Evolutionary conservation across 2,797 vertebrate genomes (phyloP), one percentile per base, ranked within the genome.

Genomic region (Triplophysa bombifrons): DNA sequence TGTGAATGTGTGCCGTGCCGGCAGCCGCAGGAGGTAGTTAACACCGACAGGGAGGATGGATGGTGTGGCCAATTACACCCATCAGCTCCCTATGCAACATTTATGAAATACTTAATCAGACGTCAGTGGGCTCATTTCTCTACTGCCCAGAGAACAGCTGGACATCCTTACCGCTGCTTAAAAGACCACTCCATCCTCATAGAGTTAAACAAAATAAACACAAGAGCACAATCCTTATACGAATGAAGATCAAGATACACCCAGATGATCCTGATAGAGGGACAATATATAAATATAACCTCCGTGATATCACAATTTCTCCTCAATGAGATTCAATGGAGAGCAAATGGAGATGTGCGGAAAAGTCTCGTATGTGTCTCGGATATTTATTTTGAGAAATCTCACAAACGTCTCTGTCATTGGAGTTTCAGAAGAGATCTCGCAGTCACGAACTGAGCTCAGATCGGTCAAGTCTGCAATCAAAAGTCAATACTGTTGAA

Each of bases 41-140:
- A 51, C 80, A 85, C 85, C 88, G 91, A 90, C 91, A 92, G 90
- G 84, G 88, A 87, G 90, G 88, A 93, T 89, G 87, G 89, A 93
- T 92, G 91, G 88, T 82, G 81, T 84, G 90, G 87, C 89, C 92
- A 93, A 93, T 94, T 93, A 93, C 91, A 90, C 61, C 82, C 81
- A 83, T 90, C 87, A 92, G 90, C 89, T 88, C 88, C 89, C 88
- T 81, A 92, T 94, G 89, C 88, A 93, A 92, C 91, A 93, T 94
- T 93, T 89, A 94, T 93, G 90, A 90, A 93, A 92, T 92, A 93
- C 91, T 94, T 93, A 92, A 88, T 88, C 88, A 85, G 82, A 83
- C 81, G 91, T 91, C 90, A 85, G 84, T 83, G 87, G 87, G 89
- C 91, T 93, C 91, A 92, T 93, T 93, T 93, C 92, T 93, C 89